Evolutionary conservation across 2,797 vertebrate species (phyloP), one percentile per base, ranked within the genome.

Genomic region (Anomalospiza imberbis): DNA sequence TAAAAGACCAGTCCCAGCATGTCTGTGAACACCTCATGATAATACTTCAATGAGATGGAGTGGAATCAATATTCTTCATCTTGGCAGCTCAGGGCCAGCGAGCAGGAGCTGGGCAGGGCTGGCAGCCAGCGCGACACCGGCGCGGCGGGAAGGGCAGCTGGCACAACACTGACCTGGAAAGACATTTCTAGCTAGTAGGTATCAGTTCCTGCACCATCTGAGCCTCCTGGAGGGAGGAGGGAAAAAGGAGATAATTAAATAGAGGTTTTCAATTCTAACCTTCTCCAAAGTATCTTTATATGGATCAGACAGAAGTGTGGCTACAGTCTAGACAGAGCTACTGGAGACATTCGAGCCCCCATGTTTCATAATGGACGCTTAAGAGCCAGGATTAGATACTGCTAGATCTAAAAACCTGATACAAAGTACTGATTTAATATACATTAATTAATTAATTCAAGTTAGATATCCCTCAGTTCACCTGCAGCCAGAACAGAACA

Each of bases 11-110:
- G 93, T 74, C 89, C 74, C 71, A 85, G 95, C 91, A 66, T 4
- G 86, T 74, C 91, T 90, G 40, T 7, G 50, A 93, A 93, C 93
- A 93, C 61, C 83, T 95, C 80, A 61, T 48, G 72, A 32, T 62
- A 87, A 71, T 54, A 82, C 42, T 93, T 57, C 72, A 82, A 4
- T 63, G 58, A 89, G 83, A 94, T 48, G 84, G 89, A 71, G 81
- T 44, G 25, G 61, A 91, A 96, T 95, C 88, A 78, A 45, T 95
- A 90, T 57, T 94, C 94, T 71, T 73, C 71, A 85, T 93, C 74
- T 80, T 89, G 73, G 89, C 95, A 94, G 83, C 90, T 87, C 2
- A 2, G 57, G 91, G 83, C 67, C 91, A 91, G 70, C 4, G 62
- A 55, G 78, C 81, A 66, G 92, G 17, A 61, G 83, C 2, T n/a